Evolutionary conservation across 2,888 invertebrate genomes (phyloP).

Genomic region (Cerastis leucographa): DNA sequence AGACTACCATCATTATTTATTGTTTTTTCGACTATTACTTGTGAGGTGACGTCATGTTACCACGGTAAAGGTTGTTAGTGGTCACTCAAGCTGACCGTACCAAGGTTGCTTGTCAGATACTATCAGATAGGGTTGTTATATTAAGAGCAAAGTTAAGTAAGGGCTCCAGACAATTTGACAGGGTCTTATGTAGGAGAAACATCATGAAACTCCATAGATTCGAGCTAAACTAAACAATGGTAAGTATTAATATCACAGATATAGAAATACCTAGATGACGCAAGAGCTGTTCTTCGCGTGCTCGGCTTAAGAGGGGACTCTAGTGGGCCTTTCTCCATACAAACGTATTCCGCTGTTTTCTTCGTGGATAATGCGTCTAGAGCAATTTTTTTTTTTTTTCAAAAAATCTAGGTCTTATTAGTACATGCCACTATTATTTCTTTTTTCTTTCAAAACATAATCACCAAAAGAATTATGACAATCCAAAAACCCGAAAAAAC

Average conservation of each 20-base stretch:
- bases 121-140: neutral
- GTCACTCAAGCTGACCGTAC: neutral
- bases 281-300: too few relatives aligned
- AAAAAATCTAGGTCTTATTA: too few relatives aligned
- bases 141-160: neutral
- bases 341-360: too few relatives aligned
- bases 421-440: too few relatives aligned
- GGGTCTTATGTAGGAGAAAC: neutral
- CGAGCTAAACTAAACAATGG: neutral
- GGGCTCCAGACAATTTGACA: neutral
- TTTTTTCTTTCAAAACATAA: too few relatives aligned
- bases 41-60: constrained; percentile 27
- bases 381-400: too few relatives aligned
- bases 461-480: too few relatives aligned
- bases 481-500: too few relatives aligned
- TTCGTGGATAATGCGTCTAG: too few relatives aligned
- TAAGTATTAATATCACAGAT: neutral
- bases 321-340: too few relatives aligned
- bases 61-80: constrained; percentile 11
- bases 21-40: constrained; percentile 38
- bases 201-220: neutral
- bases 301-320: too few relatives aligned
- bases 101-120: constrained; percentile 13
- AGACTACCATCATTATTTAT: constrained; percentile 42
- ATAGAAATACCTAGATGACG: too few relatives aligned